A percentile compares a stretch with the other conserved stretches of the same genome.
phyloP scores from a whole-genome alignment of 2,797 vertebrate genomes.

The Spondyliosoma cantharus region DNA sequence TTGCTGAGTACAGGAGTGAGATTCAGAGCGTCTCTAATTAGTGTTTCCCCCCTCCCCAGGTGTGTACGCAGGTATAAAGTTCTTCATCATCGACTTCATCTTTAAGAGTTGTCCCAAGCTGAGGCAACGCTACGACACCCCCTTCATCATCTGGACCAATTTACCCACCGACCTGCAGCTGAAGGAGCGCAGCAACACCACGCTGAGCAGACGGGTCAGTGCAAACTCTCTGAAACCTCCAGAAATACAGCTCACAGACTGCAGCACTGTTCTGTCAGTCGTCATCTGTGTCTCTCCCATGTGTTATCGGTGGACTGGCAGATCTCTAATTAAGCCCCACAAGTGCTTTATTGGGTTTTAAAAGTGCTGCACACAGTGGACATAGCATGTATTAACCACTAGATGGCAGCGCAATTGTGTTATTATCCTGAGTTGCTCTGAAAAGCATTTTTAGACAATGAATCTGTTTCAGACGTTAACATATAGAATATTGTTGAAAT shows the following conservation, averaged over 20 bases:
- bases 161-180: constrained; percentile 96
- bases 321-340: no score
- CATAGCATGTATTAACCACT: no score
- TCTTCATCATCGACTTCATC: constrained; percentile 97
- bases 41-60: constrained; percentile 76
- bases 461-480: no score
- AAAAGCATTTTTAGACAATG: no score
- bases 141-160: constrained; percentile 92
- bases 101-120: constrained; percentile 95
- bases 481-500: no score
- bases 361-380: no score
- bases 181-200: constrained; percentile 89
- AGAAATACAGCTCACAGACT: background rate
- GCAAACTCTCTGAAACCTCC: no score
- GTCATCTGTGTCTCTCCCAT: no score
- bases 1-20: no score
- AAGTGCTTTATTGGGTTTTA: no score
- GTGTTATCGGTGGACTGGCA: no score
- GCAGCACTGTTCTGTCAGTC: constrained; percentile 7
- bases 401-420: no score
- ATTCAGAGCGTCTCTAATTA: background rate
- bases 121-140: constrained; percentile 93
- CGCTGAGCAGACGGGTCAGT: constrained; percentile 88
- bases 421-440: background rate
- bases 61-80: constrained; percentile 95